Base-by-base conservation (phyloP, 1,140 invertebrate species). In the Leptinotarsa defecta region DNA sequence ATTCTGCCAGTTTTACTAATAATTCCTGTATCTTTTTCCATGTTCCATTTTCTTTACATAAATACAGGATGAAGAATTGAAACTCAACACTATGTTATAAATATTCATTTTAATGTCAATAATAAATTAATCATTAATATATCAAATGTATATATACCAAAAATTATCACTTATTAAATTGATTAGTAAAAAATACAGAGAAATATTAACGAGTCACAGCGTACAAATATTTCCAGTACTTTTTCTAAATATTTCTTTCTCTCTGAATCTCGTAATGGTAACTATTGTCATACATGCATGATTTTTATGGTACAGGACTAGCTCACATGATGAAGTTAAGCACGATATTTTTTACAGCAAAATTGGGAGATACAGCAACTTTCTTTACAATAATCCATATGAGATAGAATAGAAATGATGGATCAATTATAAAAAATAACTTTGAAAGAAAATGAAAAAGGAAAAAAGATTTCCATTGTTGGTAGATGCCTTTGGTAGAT, bases 241-340 rank as follows among this genome's bases (percentile, higher is more conserved):
- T 77, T 63, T 74, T 73, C 34, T 43, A 43, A 43, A 11, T 43
- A 43, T 43, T 43, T 43, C 2, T 43, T 43, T 43, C 34, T 75
- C 71, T 69, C 48, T 15, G 57, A 71, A 74, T 74, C 71, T 77
- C 72, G 57, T 71, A 72, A 75, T 77, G 77, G 77, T 78, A 78
- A 75, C 77, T 78, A 78, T 78, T 78, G 77, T 78, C 77, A 70
- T 63, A 73, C 74, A 73, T 78, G 61, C 77, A 78, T 74, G 19
- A n/a, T 71, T 74, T 63, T 61, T 65, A 49, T 77, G 74, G 68
- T 74, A 61, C 73, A 77, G 73, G 74, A 77, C 73, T 65, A 75
- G 72, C 68, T 73, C 68, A 74, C 76, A 77, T 69, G 20, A 71
- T 15, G 34, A 43, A 43, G 34, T 43, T 11, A 43, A 43, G 34